Base-by-base conservation (phyloP, 1,140 invertebrate species). In the Chrysomallon squamiferum region DNA sequence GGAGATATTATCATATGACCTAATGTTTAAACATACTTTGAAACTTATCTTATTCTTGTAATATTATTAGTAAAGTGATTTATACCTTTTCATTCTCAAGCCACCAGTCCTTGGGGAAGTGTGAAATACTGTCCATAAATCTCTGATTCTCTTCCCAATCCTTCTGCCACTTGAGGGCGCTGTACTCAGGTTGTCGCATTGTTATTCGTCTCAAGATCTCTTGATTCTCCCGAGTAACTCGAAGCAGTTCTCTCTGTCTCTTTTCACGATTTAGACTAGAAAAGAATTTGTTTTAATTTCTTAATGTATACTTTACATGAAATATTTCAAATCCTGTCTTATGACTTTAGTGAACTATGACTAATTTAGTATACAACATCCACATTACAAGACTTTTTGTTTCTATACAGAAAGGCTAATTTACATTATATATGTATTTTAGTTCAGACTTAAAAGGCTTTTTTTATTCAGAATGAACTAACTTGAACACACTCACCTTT, bases 41-140 rank as follows among this genome's bases (percentile, higher is more conserved):
- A n/a, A n/a, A n/a, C n/a, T n/a, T n/a, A n/a, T n/a, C n/a, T n/a
- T n/a, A n/a, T n/a, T n/a, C n/a, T n/a, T n/a, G n/a, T n/a, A n/a
- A n/a, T n/a, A n/a, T n/a, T n/a, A n/a, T n/a, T n/a, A n/a, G n/a
- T n/a, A 15, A 25, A 18, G 52, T 29, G 25, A 3, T 30, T 18
- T 18, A 18, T 20, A 29, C 29, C 20, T 35, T 22, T 29, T 60
- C 60, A 22, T 73, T 75, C 57, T 75, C 66, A 5, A 78, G 22
- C 83, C 84, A 86, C 84, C 84, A 85, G 20, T 85, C 78, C 54
- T 75, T 73, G n/a, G 83, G 85, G 65, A 72, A 86, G 41, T 75
- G 74, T 13, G 84, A 80, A 65, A 86, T 86, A 63, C 75, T 84
- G 59, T 86, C 83, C 73, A 86, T 80, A 56, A 81, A 84, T 54